phyloP scores from a whole-genome alignment of 1,140 invertebrate species.

The Chionoecetes opilio region DNA sequence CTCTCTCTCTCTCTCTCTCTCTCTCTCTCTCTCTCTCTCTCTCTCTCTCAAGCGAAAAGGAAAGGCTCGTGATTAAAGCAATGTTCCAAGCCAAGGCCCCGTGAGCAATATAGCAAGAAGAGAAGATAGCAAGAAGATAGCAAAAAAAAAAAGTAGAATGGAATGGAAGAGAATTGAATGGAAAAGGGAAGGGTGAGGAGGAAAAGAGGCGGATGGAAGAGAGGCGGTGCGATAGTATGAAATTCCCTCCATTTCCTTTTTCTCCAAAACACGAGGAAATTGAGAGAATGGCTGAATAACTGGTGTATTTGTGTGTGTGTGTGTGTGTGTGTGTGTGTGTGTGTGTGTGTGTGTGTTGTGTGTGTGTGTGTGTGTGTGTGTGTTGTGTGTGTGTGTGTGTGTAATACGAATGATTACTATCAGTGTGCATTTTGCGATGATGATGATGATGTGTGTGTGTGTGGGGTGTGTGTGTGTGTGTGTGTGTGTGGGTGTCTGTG shows the following conservation, averaged over 20 bases:
- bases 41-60: background rate
- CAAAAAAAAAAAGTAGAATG: background rate
- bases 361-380: background rate
- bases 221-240: background rate
- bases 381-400: background rate
- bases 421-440: too few relatives aligned
- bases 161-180: background rate
- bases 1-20: background rate
- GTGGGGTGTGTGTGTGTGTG: background rate
- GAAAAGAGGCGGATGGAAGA: background rate
- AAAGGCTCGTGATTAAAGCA: background rate
- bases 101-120: background rate
- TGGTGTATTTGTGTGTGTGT: background rate
- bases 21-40: background rate
- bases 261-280: background rate
- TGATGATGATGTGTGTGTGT: background rate
- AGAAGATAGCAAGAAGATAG: background rate
- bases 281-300: background rate
- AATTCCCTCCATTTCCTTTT: background rate
- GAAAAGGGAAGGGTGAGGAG: background rate
- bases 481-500: background rate
- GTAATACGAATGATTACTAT: too few relatives aligned
- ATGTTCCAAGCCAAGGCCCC: background rate
- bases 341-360: background rate
- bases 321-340: conserved; percentile 27